Evolutionary conservation across 1,140 invertebrate species (phyloP), one percentile per base, ranked within the genome.

Genomic region (Melanaphis sacchari): DNA sequence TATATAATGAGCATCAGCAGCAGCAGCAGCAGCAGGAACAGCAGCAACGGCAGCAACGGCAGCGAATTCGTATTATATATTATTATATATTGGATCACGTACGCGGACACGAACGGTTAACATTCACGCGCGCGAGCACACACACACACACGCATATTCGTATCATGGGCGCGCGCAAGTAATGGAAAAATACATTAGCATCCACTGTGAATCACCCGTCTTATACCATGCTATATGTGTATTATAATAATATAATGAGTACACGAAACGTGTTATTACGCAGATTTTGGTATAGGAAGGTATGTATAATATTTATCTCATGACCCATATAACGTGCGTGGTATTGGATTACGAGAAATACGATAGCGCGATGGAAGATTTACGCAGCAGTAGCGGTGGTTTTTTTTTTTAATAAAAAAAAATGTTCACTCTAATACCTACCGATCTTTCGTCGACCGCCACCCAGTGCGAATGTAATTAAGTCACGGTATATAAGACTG

Each of bases 51-150:
- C 24, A 59, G 26, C 31, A 76, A 76, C 59, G 31, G 59, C 89
- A 40, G 54, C 59, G 59, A 36, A 46, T 81, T 91, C 41, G 31
- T 66, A 76, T 46, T 82, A 82, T 82, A 82, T 82, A 82, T 84
- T 84, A n/a, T n/a, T n/a, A n/a, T n/a, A 84, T 84, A 91, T 91
- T 91, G 41, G 90, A 91, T 91, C 90, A 91, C 90, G 90, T 91
- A 91, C 90, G 40, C 36, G 52, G 40, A 41, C 31, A 18, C 54
- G 41, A 49, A 76, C 66, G 59, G 66, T 76, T 91, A 91, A 81
- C 31, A 91, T 46, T 81, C 90, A 66, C 90, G 24, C 38, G 18
- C 26, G 31, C 26, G 31, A 49, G 41, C 89, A 41, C 36, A 40
- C 49, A 11, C 36, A 52, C 46, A 26, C 38, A 31, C 36, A 8